Base-by-base conservation (phyloP, 2,113 vertebrate species). In the Himantopus leucocephalus region DNA sequence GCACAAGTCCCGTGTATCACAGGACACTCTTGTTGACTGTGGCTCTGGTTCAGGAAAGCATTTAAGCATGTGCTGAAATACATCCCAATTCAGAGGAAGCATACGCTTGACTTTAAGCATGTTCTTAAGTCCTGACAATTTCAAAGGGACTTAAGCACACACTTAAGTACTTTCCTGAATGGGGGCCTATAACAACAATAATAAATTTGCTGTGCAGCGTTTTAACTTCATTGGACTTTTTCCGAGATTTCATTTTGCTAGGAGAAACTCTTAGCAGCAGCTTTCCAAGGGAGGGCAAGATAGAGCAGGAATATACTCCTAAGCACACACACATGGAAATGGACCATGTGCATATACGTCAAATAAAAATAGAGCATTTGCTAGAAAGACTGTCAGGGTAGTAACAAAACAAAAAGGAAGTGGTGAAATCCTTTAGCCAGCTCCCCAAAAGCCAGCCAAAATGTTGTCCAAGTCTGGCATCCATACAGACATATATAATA, bases 61-160 rank as follows among this genome's bases (percentile, higher is more conserved):
- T 94, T 97, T 91, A 96, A 96, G 91, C 84, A 93, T 71, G 87
- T 96, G 89, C 91, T 96, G 94, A 97, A 97, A 97, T 71, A 91
- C 85, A 92, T 87, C 76, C 84, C 77, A 89, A 73, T 79, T 89
- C 55, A 77, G 87, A 91, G 93, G 95, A 97, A 95, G 50, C 55
- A 82, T 47, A 90, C 60, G 89, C 78, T 94, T 90, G 84, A 85
- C 47, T 88, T 96, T 91, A 95, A 91, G 94, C 81, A 39, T 85
- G 89, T 91, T 80, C 84, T 94, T 97, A 94, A 95, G 77, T 96
- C 81, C 47, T 82, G 71, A 76, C 16, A 30, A 85, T 66, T 96
- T 92, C 89, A 90, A 50, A 19, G 50, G 73, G 78, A 96, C 95
- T 97, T 96, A 96, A 97, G 93, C 84, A 91, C 50, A 70, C 58